phyloP scores from a whole-genome alignment of 2,888 invertebrate species.

The Syrista parreyssii region DNA sequence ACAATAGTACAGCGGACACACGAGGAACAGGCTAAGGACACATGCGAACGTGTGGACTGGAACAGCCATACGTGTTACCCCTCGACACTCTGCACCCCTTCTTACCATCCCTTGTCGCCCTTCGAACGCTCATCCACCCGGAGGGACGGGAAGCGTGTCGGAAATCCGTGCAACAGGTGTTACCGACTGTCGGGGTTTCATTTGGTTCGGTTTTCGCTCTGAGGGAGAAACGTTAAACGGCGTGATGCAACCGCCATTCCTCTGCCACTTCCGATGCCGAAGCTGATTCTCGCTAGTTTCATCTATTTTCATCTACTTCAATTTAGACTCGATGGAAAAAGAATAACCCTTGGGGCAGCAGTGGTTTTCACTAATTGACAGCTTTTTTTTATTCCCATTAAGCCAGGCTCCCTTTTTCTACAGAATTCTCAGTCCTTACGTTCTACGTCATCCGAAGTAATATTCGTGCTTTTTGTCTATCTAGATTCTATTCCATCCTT shows the following conservation, averaged over 20 bases:
- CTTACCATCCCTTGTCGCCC: neutral
- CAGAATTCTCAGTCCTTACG: neutral
- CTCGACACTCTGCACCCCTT: neutral
- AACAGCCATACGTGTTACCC: neutral
- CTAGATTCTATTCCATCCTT: neutral
- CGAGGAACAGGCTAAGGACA: constrained; percentile 22
- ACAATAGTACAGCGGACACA: neutral
- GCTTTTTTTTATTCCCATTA: constrained; percentile 34
- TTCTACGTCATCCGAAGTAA: neutral
- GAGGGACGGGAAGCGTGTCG: constrained; percentile 53
- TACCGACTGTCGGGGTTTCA: constrained; percentile 37
- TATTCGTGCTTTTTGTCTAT: neutral
- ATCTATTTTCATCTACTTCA: constrained; percentile 17
- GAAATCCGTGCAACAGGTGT: constrained; percentile 65
- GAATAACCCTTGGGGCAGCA: constrained; percentile 24
- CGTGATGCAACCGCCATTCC: neutral
- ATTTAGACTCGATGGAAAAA: constrained; percentile 29
- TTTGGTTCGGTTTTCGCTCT: constrained; percentile 40
- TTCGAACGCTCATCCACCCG: neutral
- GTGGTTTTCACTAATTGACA: constrained; percentile 37
- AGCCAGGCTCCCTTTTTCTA: neutral
- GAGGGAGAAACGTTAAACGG: neutral
- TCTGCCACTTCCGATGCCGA: neutral
- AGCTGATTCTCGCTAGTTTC: neutral
- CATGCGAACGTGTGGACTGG: constrained; percentile 17